Evolutionary conservation across 2,797 vertebrate species (phyloP).

Genomic region (Hemitrygon akajei): DNA sequence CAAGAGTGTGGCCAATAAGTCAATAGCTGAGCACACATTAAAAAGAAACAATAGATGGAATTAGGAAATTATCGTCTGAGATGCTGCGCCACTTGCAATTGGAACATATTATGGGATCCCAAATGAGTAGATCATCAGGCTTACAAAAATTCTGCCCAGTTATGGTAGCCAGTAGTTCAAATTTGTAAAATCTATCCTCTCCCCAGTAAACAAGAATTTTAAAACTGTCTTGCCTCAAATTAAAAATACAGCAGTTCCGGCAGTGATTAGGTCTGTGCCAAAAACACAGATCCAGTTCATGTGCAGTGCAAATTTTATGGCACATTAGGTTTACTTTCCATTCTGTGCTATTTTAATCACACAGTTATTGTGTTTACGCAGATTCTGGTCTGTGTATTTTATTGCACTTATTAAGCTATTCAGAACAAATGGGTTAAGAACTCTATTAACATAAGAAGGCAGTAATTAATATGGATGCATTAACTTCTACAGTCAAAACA

Average conservation of each 20-base stretch:
- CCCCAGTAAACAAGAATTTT: neutral
- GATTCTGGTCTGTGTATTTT: neutral
- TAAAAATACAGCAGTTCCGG: neutral
- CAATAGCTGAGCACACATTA: neutral
- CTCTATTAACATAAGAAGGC: constrained; percentile 3
- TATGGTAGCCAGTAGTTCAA: neutral
- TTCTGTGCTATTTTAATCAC: neutral
- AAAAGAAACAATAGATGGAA: neutral
- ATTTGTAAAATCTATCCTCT: constrained; percentile 5
- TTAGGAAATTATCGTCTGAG: neutral
- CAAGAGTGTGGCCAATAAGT: neutral
- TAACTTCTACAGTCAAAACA: neutral
- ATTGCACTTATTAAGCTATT: constrained; percentile 16
- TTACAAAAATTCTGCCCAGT: neutral
- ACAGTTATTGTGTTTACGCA: neutral
- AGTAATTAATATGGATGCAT: constrained; percentile 14
- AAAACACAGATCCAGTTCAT: neutral
- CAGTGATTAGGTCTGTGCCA: neutral
- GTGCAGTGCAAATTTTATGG: neutral
- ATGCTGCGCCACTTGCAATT: neutral
- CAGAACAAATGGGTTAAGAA: neutral
- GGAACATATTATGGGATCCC: neutral
- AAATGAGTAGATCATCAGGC: neutral
- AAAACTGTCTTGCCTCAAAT: neutral
- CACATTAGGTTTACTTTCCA: neutral